These are phyloP conservation scores for Astur gentilis DNA, from an alignment of 2,113 vertebrate species.

Conservation along the genomic window DNA sequence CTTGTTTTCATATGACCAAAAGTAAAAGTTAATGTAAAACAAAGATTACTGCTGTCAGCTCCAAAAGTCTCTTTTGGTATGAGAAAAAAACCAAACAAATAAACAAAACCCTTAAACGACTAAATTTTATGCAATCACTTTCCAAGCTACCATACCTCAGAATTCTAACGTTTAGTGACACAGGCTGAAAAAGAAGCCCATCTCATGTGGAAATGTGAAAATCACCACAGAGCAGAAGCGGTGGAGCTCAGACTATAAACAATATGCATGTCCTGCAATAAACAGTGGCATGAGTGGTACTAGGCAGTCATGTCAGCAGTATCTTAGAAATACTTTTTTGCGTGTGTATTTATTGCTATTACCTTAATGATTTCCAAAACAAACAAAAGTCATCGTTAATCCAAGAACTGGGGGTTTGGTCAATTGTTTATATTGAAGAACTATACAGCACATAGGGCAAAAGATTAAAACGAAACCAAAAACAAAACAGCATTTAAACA, in stretches of 20 bases:
- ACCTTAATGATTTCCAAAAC: background rate
- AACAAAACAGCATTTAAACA: background rate
- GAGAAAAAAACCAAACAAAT: background rate
- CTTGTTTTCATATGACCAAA: background rate
- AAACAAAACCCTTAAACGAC: background rate
- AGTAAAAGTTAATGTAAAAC: background rate
- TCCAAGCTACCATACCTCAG: background rate
- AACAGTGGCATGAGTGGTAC: background rate
- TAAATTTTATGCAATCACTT: background rate
- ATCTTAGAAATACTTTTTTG: background rate
- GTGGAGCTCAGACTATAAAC: background rate
- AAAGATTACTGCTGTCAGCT: background rate
- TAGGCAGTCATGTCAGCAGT: background rate
- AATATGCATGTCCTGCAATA: background rate
- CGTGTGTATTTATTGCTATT: background rate
- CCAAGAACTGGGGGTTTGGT: background rate
- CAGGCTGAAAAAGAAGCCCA: background rate
- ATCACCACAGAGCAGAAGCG: background rate
- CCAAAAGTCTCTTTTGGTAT: background rate
- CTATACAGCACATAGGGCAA: no score
- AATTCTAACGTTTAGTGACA: rapidly evolving
- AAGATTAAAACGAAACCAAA: no score
- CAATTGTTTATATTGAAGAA: background rate
- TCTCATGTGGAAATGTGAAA: background rate
- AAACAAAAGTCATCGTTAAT: background rate